Percentiles rank a stretch among this genome's conserved stretches.
Conservation (phyloP, 1,140 invertebrate genomes). For the Neodiprion pinetum region DNA sequence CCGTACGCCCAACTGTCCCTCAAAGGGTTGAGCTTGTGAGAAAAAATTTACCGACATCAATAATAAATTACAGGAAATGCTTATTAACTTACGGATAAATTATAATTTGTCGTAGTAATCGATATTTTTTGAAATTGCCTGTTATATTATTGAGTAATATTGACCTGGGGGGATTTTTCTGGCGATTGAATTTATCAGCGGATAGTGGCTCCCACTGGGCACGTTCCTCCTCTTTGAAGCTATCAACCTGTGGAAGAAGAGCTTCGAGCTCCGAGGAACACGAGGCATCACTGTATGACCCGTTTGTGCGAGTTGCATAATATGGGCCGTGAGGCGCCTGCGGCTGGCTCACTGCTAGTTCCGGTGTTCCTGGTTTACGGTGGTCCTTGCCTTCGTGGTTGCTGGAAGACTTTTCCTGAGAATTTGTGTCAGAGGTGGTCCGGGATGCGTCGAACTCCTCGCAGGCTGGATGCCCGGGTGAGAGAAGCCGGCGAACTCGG, state of each 20-base stretch:
- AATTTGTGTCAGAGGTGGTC: conserved; percentile 32
- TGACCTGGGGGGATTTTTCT: conserved; percentile 58
- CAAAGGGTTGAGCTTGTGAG: no score
- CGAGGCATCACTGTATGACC: conserved; percentile 59
- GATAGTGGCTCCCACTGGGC: conserved; percentile 65
- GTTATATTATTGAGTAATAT: not conserved
- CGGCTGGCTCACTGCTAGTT: conserved; percentile 37
- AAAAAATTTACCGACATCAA: no score
- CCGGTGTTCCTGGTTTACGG: conserved; percentile 37
- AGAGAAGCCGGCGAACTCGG: conserved; percentile 77
- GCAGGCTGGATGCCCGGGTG: conserved; percentile 60
- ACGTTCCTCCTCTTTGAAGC: conserved; percentile 62
- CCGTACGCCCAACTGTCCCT: no score
- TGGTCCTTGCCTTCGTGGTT: conserved; percentile 42
- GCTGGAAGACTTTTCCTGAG: conserved; percentile 33
- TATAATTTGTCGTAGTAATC: no score
- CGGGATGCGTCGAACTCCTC: conserved; percentile 35
- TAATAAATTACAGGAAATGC: no score
- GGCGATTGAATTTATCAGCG: conserved; percentile 54
- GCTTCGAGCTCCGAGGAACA: conserved; percentile 60
- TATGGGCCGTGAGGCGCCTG: conserved; percentile 34
- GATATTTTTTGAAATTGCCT: no score
- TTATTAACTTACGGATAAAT: no score
- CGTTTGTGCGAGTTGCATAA: conserved; percentile 53
- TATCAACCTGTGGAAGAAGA: conserved; percentile 59